These are phyloP conservation scores for Delia radicum DNA, from an alignment of 1,140 invertebrate species.

Conservation along the genomic window DNA sequence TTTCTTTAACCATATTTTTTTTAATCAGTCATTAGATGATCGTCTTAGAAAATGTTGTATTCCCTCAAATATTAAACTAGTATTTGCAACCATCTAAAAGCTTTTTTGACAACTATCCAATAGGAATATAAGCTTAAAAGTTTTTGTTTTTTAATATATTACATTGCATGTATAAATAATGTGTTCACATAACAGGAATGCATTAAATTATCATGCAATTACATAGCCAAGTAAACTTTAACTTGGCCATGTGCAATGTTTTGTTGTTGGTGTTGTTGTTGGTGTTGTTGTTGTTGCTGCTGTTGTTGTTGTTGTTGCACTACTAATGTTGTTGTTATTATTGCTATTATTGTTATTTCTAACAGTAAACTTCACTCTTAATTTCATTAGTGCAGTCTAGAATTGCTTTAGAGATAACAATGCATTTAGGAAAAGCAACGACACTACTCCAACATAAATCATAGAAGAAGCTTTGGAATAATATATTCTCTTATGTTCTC, in stretches of 20 bases:
- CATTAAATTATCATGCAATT: slow-evolving; percentile 12
- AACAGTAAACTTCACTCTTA: slow-evolving; percentile 24
- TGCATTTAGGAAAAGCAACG: too few species aligned
- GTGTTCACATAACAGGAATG: not conserved
- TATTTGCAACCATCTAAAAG: not conserved
- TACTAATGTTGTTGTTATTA: not conserved
- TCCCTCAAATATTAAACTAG: too few species aligned
- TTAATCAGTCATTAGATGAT: too few species aligned
- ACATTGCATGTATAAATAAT: not conserved
- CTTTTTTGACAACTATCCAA: not conserved
- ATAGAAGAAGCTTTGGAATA: not conserved
- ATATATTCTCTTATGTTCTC: not conserved
- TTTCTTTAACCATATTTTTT: too few species aligned
- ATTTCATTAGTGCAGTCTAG: not conserved
- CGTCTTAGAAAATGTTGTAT: too few species aligned
- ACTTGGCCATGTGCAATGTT: slow-evolving; percentile 2
- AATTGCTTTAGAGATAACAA: too few species aligned
- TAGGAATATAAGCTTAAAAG: not conserved
- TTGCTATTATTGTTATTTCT: not conserved
- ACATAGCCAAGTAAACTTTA: slow-evolving; percentile 14
- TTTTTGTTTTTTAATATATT: not conserved
- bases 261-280: not conserved
- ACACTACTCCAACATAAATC: not conserved
- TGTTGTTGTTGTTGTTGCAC: too few species aligned
- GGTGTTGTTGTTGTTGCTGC: not conserved